Conservation (phyloP, 2,888 invertebrate genomes). For the Plutella xylostella region DNA sequence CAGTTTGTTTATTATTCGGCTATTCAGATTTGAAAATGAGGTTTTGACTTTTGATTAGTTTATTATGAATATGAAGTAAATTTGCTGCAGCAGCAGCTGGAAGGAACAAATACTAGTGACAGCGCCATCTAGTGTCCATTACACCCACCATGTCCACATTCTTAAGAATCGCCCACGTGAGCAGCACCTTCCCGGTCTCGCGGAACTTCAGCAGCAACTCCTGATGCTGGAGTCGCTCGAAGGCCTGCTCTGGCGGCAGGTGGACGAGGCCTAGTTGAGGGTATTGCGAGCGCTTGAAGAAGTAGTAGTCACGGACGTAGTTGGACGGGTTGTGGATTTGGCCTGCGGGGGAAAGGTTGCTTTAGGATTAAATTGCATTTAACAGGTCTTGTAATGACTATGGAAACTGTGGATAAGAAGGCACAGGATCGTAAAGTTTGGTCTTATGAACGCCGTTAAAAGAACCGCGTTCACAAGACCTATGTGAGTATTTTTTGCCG, state of each 20-base stretch:
- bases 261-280: conserved; percentile 95
- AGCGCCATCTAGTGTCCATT: neutral
- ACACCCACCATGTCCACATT: conserved; percentile 86
- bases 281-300: conserved; percentile 96
- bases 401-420: neutral
- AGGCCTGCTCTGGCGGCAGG: conserved; percentile 93
- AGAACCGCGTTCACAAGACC: too few species aligned
- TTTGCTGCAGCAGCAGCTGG: too few species aligned
- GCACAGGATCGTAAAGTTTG: neutral
- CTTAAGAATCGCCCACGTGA: conserved; percentile 92
- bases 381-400: neutral
- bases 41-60: too few species aligned
- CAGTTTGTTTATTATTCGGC: too few species aligned
- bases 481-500: too few species aligned
- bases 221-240: conserved; percentile 88
- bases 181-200: conserved; percentile 94
- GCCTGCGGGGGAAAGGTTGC: conserved; percentile 65
- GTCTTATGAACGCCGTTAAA: too few species aligned
- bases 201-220: conserved; percentile 94
- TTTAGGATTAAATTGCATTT: too few species aligned
- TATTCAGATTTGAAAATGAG: too few species aligned
- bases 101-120: too few species aligned
- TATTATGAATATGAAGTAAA: too few species aligned
- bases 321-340: conserved; percentile 96
- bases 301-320: conserved; percentile 95